Evolutionary conservation across 2,797 vertebrate genomes (phyloP).

Genomic region (Leuciscus waleckii): DNA sequence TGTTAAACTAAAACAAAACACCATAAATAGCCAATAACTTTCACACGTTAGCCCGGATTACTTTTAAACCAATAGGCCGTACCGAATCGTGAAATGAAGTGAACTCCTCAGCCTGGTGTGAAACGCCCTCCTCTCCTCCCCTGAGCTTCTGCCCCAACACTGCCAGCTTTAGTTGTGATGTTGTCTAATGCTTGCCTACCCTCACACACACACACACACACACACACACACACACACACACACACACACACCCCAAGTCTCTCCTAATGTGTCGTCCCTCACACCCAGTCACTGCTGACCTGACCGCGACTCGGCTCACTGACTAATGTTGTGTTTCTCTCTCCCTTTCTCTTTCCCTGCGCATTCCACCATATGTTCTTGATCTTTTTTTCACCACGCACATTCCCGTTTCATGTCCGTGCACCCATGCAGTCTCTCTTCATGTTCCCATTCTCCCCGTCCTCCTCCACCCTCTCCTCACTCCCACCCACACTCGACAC

Average conservation of each 20-base stretch:
- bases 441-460: constrained; percentile 81
- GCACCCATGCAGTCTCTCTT: constrained; percentile 77
- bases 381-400: constrained; percentile 46
- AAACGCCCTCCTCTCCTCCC: background rate
- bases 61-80: background rate
- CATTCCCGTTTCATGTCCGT: constrained; percentile 64
- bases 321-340: constrained; percentile 57
- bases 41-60: background rate
- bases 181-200: constrained; percentile 20
- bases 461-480: constrained; percentile 79
- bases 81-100: too few relatives aligned
- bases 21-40: background rate
- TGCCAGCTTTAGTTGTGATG: background rate
- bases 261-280: constrained; percentile 45
- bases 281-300: constrained; percentile 43
- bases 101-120: background rate
- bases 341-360: constrained; percentile 49
- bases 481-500: constrained; percentile 80
- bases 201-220: background rate
- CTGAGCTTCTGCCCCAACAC: constrained; percentile 27
- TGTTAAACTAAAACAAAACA: background rate
- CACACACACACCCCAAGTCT: background rate
- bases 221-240: background rate
- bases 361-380: constrained; percentile 72
- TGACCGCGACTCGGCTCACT: constrained; percentile 38